These are phyloP conservation scores for Rhabdophis nuchalis DNA, from an alignment of 2,797 vertebrate genomes.

Conservation along the genomic window DNA sequence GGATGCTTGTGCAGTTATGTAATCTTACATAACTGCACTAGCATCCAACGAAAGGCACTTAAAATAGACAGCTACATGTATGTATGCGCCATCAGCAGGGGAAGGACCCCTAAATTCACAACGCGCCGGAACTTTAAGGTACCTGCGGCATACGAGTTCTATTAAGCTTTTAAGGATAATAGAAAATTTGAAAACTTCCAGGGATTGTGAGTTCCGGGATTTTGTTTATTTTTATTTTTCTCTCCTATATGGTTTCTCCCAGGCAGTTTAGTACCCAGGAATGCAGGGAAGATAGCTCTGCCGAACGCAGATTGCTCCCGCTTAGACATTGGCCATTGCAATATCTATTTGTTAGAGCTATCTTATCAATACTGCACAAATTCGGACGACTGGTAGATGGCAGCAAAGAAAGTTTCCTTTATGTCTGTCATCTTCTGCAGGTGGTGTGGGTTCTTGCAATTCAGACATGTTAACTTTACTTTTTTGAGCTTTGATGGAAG, in stretches of 20 bases:
- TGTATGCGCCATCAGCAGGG: rapidly evolving
- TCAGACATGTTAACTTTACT: not conserved
- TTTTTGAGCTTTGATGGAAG: not conserved
- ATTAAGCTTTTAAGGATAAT: not conserved
- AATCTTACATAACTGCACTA: not conserved
- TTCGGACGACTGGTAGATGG: not conserved
- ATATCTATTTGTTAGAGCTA: not conserved
- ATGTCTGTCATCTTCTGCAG: not conserved
- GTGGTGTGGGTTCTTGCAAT: not conserved
- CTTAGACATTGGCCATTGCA: not conserved
- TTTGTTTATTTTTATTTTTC: not conserved
- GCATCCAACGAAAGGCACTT: not conserved
- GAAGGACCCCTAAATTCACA: not conserved
- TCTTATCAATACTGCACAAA: not conserved
- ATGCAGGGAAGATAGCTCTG: too few species aligned
- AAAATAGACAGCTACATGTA: rapidly evolving
- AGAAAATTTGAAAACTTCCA: not conserved
- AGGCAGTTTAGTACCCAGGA: not conserved
- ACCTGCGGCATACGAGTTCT: not conserved
- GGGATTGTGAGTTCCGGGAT: too few species aligned
- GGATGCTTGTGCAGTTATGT: too few species aligned
- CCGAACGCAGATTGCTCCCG: not conserved
- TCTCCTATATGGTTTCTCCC: not conserved
- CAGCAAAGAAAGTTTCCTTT: not conserved
- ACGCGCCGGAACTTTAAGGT: not conserved